Base-by-base conservation (phyloP, 2,113 vertebrate species). In the Labeo catla region DNA sequence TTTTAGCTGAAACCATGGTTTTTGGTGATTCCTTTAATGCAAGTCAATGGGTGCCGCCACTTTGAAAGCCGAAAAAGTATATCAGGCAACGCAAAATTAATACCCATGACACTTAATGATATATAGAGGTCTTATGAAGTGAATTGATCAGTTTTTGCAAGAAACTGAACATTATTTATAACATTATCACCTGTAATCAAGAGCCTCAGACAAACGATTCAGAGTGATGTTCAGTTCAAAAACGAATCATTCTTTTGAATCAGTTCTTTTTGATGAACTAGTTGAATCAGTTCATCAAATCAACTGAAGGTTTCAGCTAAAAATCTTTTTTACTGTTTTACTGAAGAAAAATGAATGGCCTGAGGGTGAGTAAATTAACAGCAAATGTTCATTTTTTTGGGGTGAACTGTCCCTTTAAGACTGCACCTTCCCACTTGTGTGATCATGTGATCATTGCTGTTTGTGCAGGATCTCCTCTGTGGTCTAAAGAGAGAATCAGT, bases 401-500 rank as follows among this genome's bases (percentile, higher is more conserved):
- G 15, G 15, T 54, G 57, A 9, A n/a, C 57, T 21, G 57, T 61
- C 57, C 8, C 57, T 61, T 61, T 61, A 61, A 61, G 54, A 39
- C 2, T 7, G 21, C 52, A 59, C 68, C 4, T 9, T 10, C 23
- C 16, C 49, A 6, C 10, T 8, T 88, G 43, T 43, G 15, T 45
- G 47, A 45, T 76, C 49, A 21, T 59, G 23, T 52, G 0, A 72
- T 15, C 15, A 66, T n/a, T 61, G 21, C 11, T 81, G 39, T 89
- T 88, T 39, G 81, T 1, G 45, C 90, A 99, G 98, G 97, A 85
- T 99, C 98, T 0, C 98, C 98, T 47, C 92, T 99, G 91, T 99
- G 98, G 98, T 98, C 97, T 0, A 99, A 99, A 94, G 98, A 99
- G 94, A 97, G 92, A 87, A 93, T 97, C 68, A 96, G 96, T 87